These are phyloP conservation scores for Neoaliturus tenellus DNA, from an alignment of 2,888 invertebrate species.

Conservation along the genomic window DNA sequence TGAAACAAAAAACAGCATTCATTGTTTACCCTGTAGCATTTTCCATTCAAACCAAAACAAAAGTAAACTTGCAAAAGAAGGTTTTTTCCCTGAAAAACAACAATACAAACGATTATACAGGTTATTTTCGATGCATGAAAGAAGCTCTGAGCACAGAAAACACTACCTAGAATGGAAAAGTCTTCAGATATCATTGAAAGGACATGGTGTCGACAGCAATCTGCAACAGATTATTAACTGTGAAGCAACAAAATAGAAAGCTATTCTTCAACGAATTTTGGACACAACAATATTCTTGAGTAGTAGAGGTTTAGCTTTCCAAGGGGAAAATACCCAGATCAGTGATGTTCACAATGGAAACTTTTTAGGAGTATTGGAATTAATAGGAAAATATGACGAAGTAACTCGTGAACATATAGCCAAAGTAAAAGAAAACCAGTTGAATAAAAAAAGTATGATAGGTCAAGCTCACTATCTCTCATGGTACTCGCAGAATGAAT, in stretches of 20 bases:
- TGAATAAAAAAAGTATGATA: conserved; percentile 37
- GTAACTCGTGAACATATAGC: conserved; percentile 49
- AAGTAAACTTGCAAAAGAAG: conserved; percentile 44
- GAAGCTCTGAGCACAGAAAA: conserved; percentile 29
- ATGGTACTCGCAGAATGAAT: conserved; percentile 52
- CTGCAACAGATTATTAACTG: conserved; percentile 41
- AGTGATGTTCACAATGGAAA: conserved; percentile 52
- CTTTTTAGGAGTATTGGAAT: conserved; percentile 49
- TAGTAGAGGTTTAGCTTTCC: conserved; percentile 51
- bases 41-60: conserved; percentile 42
- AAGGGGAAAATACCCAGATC: conserved; percentile 34
- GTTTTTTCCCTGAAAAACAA: conserved; percentile 25
- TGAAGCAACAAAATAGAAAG: conserved; percentile 53
- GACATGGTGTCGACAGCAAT: conserved; percentile 37
- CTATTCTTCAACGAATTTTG: conserved; percentile 46
- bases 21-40: conserved; percentile 43
- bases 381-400: conserved; percentile 39
- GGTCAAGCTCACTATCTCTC: conserved; percentile 50
- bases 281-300: conserved; percentile 43
- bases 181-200: conserved; percentile 43
- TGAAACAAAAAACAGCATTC: conserved; percentile 43
- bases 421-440: conserved; percentile 43
- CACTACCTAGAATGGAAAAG: conserved; percentile 45
- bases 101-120: conserved; percentile 37
- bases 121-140: conserved; percentile 31